Conservation (phyloP, 2,113 vertebrate genomes). For the Bos javanicus region DNA sequence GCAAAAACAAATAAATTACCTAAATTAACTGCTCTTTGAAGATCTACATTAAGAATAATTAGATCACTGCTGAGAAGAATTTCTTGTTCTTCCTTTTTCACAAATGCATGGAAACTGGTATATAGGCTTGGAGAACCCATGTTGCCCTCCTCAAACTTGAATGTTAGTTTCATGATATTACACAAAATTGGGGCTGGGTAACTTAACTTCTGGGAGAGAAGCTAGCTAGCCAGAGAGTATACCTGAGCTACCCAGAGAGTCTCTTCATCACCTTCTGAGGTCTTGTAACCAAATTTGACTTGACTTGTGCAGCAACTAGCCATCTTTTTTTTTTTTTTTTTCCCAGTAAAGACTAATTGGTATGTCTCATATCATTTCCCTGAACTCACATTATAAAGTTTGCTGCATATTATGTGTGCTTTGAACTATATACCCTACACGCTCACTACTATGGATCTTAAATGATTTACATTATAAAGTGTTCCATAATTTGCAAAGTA, state of each 20-base stretch:
- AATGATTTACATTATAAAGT: constrained; percentile 17
- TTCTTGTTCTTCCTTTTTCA: background rate
- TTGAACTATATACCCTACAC: background rate
- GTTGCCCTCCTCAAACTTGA: background rate
- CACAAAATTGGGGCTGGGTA: background rate
- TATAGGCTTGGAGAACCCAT: background rate
- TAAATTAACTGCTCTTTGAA: background rate
- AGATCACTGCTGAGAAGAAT: background rate
- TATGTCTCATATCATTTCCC: background rate
- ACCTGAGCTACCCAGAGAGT: background rate
- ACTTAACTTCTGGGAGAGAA: background rate
- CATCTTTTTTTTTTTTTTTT: background rate
- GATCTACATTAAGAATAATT: background rate
- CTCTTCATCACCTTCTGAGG: background rate
- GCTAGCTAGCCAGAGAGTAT: background rate
- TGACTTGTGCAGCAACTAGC: background rate
- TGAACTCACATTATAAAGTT: background rate
- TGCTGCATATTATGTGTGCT: background rate
- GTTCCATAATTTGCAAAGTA: background rate
- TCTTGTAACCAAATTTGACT: background rate
- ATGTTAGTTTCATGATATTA: background rate
- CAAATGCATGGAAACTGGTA: background rate
- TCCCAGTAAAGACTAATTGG: background rate
- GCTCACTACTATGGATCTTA: background rate
- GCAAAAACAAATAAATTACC: background rate